These are phyloP conservation scores for Drosophila leontia DNA, from an alignment of 1,140 invertebrate genomes.

Conservation along the genomic window DNA sequence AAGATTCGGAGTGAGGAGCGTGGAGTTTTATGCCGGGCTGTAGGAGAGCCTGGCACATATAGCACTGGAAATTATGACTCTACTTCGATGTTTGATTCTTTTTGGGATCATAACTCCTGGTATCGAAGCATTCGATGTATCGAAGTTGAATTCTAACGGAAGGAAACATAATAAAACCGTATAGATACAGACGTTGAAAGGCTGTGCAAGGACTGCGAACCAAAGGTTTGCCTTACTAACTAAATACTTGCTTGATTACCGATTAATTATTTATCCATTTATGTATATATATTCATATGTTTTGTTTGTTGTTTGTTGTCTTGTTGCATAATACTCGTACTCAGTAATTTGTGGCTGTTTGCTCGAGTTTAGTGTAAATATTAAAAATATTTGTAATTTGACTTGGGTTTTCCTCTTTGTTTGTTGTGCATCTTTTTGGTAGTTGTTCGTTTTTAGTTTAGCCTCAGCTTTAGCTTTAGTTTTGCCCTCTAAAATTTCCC, in stretches of 20 bases:
- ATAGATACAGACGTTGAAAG: constrained; percentile 16
- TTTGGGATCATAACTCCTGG: constrained; percentile 15
- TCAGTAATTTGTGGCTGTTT: constrained; percentile 35
- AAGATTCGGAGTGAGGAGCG: constrained; percentile 32
- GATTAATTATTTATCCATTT: constrained; percentile 43
- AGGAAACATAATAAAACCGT: constrained; percentile 6
- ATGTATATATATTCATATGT: constrained; percentile 41
- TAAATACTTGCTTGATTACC: constrained; percentile 52
- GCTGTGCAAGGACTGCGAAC: constrained; percentile 27
- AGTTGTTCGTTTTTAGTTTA: constrained; percentile 13
- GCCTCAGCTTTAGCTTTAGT: constrained; percentile 5
- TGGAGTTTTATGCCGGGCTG: background rate
- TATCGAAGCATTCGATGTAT: constrained; percentile 38
- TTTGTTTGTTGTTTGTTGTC: constrained; percentile 4
- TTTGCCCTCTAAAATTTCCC: constrained; percentile 47
- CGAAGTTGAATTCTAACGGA: constrained; percentile 10
- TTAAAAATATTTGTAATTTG: constrained; percentile 79
- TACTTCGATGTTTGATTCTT: constrained; percentile 55
- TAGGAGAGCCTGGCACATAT: constrained; percentile 4
- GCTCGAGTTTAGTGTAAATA: constrained; percentile 60
- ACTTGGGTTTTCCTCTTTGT: constrained; percentile 56
- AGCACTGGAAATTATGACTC: constrained; percentile 29
- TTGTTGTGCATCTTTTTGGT: constrained; percentile 41
- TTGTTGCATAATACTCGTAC: constrained; percentile 63
- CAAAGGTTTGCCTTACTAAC: constrained; percentile 44